Conservation (phyloP, 2,113 vertebrate genomes). For the Nicator chloris region DNA sequence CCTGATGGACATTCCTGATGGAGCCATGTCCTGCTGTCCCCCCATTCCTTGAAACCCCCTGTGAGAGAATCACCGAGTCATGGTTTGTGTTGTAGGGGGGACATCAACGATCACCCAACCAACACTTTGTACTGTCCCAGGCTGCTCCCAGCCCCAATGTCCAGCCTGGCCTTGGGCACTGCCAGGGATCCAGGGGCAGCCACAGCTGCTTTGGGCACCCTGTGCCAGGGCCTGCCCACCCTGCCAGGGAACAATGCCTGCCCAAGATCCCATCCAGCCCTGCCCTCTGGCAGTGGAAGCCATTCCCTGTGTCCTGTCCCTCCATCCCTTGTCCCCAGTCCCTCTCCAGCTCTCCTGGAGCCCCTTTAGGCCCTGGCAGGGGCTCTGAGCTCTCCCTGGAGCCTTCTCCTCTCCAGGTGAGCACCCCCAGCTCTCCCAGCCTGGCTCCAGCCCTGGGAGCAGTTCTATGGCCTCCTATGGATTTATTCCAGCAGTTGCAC, state of each 20-base stretch:
- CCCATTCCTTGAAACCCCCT: not conserved
- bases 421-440: not conserved
- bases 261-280: not conserved
- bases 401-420: accelerated
- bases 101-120: not conserved
- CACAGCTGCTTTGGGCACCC: not conserved
- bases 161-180: not conserved
- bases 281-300: not conserved
- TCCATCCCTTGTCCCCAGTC: not conserved
- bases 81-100: not conserved
- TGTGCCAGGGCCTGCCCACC: not conserved
- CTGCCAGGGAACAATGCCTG: accelerated
- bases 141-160: not conserved
- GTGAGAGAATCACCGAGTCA: accelerated
- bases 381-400: not conserved
- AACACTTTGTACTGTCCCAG: accelerated
- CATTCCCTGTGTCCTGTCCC: not conserved
- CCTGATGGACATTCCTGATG: too few relatives aligned
- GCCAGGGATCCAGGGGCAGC: not conserved
- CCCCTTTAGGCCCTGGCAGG: accelerated
- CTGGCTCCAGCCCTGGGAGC: not conserved
- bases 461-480: accelerated
- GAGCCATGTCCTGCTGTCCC: not conserved
- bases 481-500: not conserved
- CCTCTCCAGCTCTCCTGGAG: not conserved